Base-by-base conservation (phyloP, 1,140 invertebrate genomes). In the Agrypnia vestita region DNA sequence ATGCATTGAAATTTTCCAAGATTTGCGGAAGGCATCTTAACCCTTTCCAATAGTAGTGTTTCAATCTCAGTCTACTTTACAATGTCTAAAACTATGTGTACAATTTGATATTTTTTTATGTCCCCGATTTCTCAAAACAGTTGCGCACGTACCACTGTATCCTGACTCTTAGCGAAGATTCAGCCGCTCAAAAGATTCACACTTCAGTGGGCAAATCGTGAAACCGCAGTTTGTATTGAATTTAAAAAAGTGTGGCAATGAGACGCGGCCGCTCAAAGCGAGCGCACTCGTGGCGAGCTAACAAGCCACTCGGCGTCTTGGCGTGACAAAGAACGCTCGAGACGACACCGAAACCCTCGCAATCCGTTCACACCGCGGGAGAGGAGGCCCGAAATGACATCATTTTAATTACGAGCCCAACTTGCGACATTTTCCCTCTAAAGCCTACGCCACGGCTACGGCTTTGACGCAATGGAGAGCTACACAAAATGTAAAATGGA, bases 201-300 rank as follows among this genome's bases (percentile, higher is more conserved):
- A 8, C 17, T 51, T 47, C 47, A 25, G 46, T 10, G 25, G 25
- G 67, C 67, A 71, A 35, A 71, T 71, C 47, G 51, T 46, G 53
- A 78, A 78, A 49, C 15, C 46, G 53, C 46, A 25, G 55, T 53
- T 56, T 17, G 55, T 46, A 64, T 59, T 69, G 62, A 71, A 75
- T 80, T 76, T 10, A 69, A 81, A n/a, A 80, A 59, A 75, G 47
- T 76, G 51, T 62, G 55, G 59, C 71, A 74, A 74, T 74, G 71
- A 74, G 71, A 25, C 51, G 47, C 67, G 56, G 74, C 21, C 55
- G 56, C 74, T 76, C 77, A 82, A 82, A 79, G 76, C 35, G 64
- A 82, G 80, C 17, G 56, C 51, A 17, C 80, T 82, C 49, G 56
- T 72, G 80, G 51, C 76, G 72, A 62, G 69, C 80, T 82, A 82